Base-by-base conservation (phyloP, 37 sponge, comb jelly and placozoan species). In the Theonella swinhoei region DNA sequence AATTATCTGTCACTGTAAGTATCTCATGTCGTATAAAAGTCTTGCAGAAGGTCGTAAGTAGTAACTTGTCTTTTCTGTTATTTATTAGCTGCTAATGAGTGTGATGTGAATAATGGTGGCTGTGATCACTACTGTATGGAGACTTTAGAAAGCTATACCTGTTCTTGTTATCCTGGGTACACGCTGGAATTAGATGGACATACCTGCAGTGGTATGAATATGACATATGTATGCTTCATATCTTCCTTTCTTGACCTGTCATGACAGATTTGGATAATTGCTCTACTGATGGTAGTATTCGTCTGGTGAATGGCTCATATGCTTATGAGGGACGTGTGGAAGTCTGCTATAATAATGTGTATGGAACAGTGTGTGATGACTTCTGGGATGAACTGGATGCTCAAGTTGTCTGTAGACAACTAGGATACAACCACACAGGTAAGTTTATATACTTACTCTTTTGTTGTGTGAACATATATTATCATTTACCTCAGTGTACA, bases 51-150 rank as follows among this genome's bases (percentile, higher is more conserved):
- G n/a, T n/a, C n/a, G n/a, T n/a, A n/a, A n/a, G n/a, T n/a, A n/a
- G n/a, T n/a, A n/a, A n/a, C n/a, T n/a, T n/a, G n/a, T n/a, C n/a
- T n/a, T n/a, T n/a, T n/a, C n/a, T n/a, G n/a, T n/a, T n/a, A n/a
- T n/a, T n/a, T n/a, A n/a, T n/a, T n/a, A 80, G 80, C 62, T 80
- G 67, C 63, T 11, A 68, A 67, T 80, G 70, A 80, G 70, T 80
- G 80, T 40, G 43, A 68, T 3, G 31, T 17, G 23, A 26, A 39
- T 8, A 80, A 30, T 75, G 66, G 68, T 28, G 70, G 70, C 8
- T 80, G 80, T 80, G 70, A 65, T 37, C 70, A 80, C 8, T 4
- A 28, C 34, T 80, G 80, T 30, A 80, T 3, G 47, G 63, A 80
- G 30, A 80, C 69, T 23, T 22, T 42, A 17, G 80, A 66, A 4